Evolutionary conservation across 2,113 vertebrate genomes (phyloP).

Genomic region (western clawed frog (Xenopus tropicalis)): DNA sequence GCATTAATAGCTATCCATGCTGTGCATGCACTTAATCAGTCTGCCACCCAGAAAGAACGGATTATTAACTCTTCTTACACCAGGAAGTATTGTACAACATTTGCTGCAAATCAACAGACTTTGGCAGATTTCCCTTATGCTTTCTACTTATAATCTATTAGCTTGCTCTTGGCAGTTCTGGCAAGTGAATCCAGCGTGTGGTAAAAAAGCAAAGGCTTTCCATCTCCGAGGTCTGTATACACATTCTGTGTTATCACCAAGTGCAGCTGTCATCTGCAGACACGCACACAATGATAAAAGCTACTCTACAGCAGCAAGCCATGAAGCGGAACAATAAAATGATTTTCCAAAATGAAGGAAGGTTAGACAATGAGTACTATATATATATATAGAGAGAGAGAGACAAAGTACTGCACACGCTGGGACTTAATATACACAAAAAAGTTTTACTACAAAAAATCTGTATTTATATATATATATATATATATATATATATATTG

Average conservation of each 20-base stretch:
- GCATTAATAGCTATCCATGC: conserved; percentile 20
- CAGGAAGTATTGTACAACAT: background rate
- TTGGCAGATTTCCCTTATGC: conserved; percentile 38
- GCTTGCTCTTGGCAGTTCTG: conserved; percentile 67
- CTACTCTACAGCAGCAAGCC: conserved; percentile 70
- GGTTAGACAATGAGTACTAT: conserved; percentile 1
- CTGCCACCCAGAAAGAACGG: background rate
- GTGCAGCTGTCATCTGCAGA: conserved; percentile 73
- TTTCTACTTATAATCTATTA: conserved; percentile 61
- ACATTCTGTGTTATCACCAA: conserved; percentile 73
- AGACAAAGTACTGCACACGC: too few relatives aligned
- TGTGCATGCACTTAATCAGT: conserved; percentile 10
- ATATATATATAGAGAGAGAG: too few relatives aligned
- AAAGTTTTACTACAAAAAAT: too few relatives aligned
- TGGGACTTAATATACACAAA: too few relatives aligned
- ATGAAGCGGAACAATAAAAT: conserved; percentile 54
- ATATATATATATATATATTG: too few relatives aligned
- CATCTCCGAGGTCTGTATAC: conserved; percentile 66
- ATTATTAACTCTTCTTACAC: background rate
- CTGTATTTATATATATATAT: too few relatives aligned
- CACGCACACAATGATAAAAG: conserved; percentile 71
- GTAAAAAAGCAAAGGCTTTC: conserved; percentile 64
- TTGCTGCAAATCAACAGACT: background rate
- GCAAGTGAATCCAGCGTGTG: conserved; percentile 68
- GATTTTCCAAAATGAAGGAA: background rate